These are phyloP conservation scores for Ctenopoma multispine DNA, from an alignment of 2,797 vertebrate species.

Conservation along the genomic window DNA sequence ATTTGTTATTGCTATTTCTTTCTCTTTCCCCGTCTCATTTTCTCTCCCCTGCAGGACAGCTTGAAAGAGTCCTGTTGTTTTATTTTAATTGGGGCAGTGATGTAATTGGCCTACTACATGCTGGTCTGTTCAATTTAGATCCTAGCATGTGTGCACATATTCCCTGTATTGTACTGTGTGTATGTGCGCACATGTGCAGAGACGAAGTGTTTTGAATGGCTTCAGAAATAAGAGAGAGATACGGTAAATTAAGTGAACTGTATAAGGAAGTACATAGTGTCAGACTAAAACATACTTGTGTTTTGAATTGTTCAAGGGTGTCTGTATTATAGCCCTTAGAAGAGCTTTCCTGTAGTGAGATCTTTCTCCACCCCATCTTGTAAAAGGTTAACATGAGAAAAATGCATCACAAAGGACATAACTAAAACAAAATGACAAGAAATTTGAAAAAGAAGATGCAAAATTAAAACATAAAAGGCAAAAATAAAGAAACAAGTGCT, in stretches of 20 bases:
- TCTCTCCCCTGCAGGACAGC: conserved; percentile 84
- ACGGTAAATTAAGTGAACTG: conserved; percentile 8
- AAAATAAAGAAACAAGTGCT: conserved; percentile 12
- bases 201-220: conserved; percentile 23
- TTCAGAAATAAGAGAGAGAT: conserved; percentile 19
- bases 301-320: conserved; percentile 7
- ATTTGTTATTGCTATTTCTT: conserved; percentile 80
- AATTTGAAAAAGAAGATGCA: background rate
- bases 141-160: conserved; percentile 33
- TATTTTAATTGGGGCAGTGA: conserved; percentile 84
- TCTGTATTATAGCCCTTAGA: conserved; percentile 4
- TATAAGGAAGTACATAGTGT: conserved; percentile 1
- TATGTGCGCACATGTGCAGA: conserved; percentile 17
- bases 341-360: conserved; percentile 9
- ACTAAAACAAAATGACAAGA: background rate
- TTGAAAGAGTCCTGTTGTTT: conserved; percentile 85
- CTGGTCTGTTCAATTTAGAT: conserved; percentile 80
- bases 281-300: background rate
- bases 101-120: conserved; percentile 84
- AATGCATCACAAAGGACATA: background rate
- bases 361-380: conserved; percentile 5
- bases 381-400: conserved; percentile 19
- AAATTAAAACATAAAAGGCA: background rate
- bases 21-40: conserved; percentile 73
- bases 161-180: conserved; percentile 1